Conservation (phyloP, 1,140 invertebrate genomes). For the roundworm (Caenorhabditis elegans) region DNA sequence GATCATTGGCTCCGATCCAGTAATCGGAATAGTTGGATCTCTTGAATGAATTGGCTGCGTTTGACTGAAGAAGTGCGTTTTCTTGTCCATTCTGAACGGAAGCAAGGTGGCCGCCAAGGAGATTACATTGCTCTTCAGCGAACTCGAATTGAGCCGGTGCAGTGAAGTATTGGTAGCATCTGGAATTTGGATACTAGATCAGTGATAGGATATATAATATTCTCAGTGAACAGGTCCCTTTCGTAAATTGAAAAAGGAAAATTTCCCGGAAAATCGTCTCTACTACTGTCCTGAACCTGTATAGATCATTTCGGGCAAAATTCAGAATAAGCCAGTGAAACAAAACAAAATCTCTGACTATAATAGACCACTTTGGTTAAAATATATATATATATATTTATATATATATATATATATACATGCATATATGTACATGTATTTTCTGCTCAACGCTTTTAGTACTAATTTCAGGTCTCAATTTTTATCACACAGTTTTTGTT, state of each 20-base stretch:
- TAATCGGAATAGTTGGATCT: constrained; percentile 18
- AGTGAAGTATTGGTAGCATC: constrained; percentile 14
- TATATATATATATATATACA: not conserved
- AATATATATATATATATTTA: not conserved
- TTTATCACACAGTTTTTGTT: too few relatives aligned
- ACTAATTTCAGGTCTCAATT: too few relatives aligned
- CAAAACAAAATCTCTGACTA: not conserved
- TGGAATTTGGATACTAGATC: too few relatives aligned
- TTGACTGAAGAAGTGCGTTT: not conserved
- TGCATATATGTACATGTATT: too few relatives aligned
- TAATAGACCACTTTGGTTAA: not conserved
- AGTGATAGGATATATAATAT: too few relatives aligned
- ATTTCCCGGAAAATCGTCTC: too few relatives aligned
- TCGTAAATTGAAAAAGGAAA: too few relatives aligned
- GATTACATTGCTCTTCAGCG: not conserved
- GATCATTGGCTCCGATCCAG: constrained; percentile 34
- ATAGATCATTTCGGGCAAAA: too few relatives aligned
- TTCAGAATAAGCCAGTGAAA: too few relatives aligned
- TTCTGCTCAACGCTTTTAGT: too few relatives aligned
- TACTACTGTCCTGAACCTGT: too few relatives aligned
- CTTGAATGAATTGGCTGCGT: not conserved
- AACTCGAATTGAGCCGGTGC: not conserved
- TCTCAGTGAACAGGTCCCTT: too few relatives aligned
- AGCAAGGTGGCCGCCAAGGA: not conserved
- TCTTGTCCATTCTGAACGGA: not conserved